Conservation (phyloP, 1,140 invertebrate genomes). For the Helicoverpa armigera region DNA sequence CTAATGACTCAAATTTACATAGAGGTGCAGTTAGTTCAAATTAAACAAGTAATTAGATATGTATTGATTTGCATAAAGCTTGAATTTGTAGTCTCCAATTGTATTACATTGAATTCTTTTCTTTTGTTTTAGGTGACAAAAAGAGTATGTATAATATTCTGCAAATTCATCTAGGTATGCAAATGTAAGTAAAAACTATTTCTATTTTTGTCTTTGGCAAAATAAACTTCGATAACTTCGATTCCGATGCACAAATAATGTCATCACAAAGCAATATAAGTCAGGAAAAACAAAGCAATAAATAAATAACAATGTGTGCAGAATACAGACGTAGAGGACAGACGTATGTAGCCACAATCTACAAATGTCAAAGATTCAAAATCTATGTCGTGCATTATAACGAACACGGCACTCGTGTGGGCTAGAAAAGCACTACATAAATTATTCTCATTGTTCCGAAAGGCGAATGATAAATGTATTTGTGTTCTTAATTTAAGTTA, state of each 20-base stretch:
- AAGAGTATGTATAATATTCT: background rate
- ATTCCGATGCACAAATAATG: slow-evolving; percentile 3
- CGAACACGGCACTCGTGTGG: slow-evolving; percentile 64
- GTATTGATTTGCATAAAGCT: background rate
- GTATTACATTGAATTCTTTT: background rate
- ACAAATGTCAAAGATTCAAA: slow-evolving; percentile 62
- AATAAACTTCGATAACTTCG: slow-evolving; percentile 12
- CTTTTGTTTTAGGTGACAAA: background rate
- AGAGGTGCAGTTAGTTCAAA: slow-evolving; percentile 2
- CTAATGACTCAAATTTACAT: slow-evolving; percentile 27
- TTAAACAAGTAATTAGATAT: slow-evolving; percentile 18
- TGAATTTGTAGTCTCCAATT: background rate
- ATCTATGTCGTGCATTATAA: slow-evolving; percentile 63
- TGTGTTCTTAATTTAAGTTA: slow-evolving; percentile 64
- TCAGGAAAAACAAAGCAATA: slow-evolving; percentile 31
- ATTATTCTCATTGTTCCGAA: slow-evolving; percentile 75
- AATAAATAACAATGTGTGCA: slow-evolving; percentile 38
- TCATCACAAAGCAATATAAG: slow-evolving; percentile 13
- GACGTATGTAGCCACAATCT: slow-evolving; percentile 48
- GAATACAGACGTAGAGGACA: slow-evolving; percentile 42
- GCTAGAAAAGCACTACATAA: slow-evolving; percentile 69
- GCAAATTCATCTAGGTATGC: background rate
- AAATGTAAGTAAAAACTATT: background rate
- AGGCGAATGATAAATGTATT: slow-evolving; percentile 74
- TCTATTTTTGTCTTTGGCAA: background rate